A percentile compares a stretch with the other conserved stretches of the same genome.
Evolutionary conservation across 2,113 vertebrate species (phyloP).

Genomic region (Bombycilla garrulus): DNA sequence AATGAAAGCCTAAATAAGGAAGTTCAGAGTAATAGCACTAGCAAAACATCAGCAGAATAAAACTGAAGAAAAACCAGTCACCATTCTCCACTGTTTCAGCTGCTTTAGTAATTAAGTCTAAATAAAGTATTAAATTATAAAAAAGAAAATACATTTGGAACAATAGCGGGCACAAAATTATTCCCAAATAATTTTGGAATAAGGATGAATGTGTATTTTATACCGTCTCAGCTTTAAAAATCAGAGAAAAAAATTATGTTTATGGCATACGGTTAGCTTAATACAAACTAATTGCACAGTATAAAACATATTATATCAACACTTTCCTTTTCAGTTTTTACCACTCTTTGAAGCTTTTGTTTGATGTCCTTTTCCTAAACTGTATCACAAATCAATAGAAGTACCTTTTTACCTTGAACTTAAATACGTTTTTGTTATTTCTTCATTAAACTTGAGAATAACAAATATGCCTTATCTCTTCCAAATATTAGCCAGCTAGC

Average conservation of each 20-base stretch:
- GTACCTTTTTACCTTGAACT: not conserved
- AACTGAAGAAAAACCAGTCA: not conserved
- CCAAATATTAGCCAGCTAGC: not conserved
- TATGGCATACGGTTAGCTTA: not conserved
- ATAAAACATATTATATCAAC: not conserved
- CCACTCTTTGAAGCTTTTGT: not conserved
- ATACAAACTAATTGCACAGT: not conserved
- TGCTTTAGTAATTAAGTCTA: not conserved
- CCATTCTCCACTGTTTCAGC: not conserved
- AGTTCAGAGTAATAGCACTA: not conserved
- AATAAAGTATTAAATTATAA: not conserved
- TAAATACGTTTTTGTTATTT: not conserved
- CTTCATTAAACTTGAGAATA: not conserved
- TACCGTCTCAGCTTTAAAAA: not conserved
- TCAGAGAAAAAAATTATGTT: not conserved
- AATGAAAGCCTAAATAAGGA: not conserved
- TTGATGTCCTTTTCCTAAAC: not conserved
- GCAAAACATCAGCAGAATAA: not conserved
- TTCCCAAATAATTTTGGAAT: not conserved
- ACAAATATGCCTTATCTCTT: not conserved
- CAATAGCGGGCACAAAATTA: not conserved
- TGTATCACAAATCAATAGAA: not conserved
- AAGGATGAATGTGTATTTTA: not conserved
- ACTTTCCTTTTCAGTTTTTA: not conserved
- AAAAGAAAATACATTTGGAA: not conserved